These are phyloP conservation scores for Cryptotermes secundus DNA, from an alignment of 1,140 invertebrate genomes.

Conservation along the genomic window DNA sequence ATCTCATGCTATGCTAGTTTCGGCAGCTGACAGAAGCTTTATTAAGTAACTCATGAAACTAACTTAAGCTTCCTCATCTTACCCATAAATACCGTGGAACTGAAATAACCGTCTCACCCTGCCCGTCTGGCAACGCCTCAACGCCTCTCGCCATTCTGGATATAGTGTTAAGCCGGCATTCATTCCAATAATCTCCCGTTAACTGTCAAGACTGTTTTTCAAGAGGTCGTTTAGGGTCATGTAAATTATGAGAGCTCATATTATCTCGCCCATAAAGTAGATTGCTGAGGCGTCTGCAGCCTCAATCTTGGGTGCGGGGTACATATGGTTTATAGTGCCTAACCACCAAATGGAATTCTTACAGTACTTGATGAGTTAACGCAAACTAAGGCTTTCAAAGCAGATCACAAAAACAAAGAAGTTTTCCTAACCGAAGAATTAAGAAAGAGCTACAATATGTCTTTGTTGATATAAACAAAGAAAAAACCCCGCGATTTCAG, in stretches of 20 bases:
- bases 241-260: background rate
- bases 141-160: background rate
- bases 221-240: background rate
- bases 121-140: background rate
- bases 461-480: too few species aligned
- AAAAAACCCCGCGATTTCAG: too few species aligned
- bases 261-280: background rate
- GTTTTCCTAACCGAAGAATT: background rate
- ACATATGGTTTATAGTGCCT: background rate
- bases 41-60: too few species aligned
- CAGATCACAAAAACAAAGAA: background rate
- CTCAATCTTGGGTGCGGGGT: background rate
- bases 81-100: too few species aligned
- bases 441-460: background rate
- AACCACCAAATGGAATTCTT: background rate
- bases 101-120: background rate
- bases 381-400: background rate
- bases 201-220: background rate
- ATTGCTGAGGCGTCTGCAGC: background rate
- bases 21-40: too few species aligned
- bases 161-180: background rate
- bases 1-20: too few species aligned
- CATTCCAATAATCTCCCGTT: slow-evolving; percentile 12
- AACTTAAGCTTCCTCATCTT: too few species aligned
- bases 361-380: background rate